Evolutionary conservation across 2,113 vertebrate species (phyloP).

Genomic region (Odontophorus gujanensis): DNA sequence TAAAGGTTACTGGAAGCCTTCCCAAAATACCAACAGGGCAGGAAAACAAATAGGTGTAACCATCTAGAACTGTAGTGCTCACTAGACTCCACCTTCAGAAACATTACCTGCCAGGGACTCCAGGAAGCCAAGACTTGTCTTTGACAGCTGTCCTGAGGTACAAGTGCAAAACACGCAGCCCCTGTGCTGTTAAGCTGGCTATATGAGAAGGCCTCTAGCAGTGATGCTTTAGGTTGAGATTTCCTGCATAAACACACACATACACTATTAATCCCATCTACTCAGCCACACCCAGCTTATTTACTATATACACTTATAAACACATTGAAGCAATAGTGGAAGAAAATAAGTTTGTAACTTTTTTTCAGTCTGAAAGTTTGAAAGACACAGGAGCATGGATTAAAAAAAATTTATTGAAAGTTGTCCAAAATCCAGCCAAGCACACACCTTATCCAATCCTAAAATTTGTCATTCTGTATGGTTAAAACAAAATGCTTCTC

Average conservation of each 20-base stretch:
- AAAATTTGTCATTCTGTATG: slow-evolving; percentile 54
- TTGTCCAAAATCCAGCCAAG: slow-evolving; percentile 67
- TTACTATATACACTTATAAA: background rate
- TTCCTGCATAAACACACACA: background rate
- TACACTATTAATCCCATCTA: background rate
- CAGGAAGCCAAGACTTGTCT: background rate
- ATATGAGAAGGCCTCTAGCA: background rate
- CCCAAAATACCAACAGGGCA: background rate
- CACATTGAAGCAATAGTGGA: background rate
- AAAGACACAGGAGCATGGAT: slow-evolving; percentile 30
- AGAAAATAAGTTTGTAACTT: background rate
- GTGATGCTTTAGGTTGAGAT: background rate
- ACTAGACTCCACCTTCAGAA: background rate
- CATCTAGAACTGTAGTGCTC: background rate
- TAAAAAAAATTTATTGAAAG: slow-evolving; percentile 80
- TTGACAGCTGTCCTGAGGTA: no score
- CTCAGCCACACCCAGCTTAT: background rate
- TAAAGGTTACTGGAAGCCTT: background rate
- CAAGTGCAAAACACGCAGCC: background rate
- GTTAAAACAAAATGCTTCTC: slow-evolving; percentile 61
- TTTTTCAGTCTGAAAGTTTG: background rate
- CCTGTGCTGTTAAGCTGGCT: background rate
- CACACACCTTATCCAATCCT: slow-evolving; percentile 54
- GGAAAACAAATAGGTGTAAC: background rate
- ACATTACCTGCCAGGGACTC: background rate